These are phyloP conservation scores for Smutsia temminckii DNA, from an alignment of 2,797 vertebrate genomes.

Conservation along the genomic window DNA sequence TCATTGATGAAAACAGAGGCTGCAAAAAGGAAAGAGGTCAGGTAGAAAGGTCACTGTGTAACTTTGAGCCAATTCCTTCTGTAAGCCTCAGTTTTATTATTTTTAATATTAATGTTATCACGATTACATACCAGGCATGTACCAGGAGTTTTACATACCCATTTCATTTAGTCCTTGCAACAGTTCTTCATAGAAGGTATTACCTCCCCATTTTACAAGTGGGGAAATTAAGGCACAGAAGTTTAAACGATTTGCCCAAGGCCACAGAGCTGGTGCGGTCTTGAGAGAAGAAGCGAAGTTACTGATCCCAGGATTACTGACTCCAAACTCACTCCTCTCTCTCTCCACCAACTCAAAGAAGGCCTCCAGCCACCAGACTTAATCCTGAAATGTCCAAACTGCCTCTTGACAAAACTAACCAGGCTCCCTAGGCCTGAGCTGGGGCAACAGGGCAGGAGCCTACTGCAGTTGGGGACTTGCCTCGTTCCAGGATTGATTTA, in stretches of 20 bases:
- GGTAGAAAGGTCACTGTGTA: not conserved
- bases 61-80: not conserved
- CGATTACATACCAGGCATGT: not conserved
- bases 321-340: not conserved
- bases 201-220: not conserved
- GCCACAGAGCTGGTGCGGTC: not conserved
- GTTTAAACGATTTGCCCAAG: not conserved
- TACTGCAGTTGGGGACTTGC: not conserved
- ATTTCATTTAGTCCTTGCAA: not conserved
- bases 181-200: not conserved
- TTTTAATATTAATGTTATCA: not conserved
- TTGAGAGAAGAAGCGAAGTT: not conserved
- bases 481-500: not conserved
- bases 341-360: not conserved
- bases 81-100: not conserved
- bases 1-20: not conserved
- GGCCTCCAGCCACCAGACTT: not conserved
- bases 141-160: not conserved
- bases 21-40: not conserved
- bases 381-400: not conserved
- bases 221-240: not conserved
- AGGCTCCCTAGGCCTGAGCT: not conserved
- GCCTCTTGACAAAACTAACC: not conserved
- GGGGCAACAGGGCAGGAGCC: too few species aligned
- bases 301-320: not conserved